Conservation (phyloP, 2,797 vertebrate species). For the Thripadectes ignobilis region DNA sequence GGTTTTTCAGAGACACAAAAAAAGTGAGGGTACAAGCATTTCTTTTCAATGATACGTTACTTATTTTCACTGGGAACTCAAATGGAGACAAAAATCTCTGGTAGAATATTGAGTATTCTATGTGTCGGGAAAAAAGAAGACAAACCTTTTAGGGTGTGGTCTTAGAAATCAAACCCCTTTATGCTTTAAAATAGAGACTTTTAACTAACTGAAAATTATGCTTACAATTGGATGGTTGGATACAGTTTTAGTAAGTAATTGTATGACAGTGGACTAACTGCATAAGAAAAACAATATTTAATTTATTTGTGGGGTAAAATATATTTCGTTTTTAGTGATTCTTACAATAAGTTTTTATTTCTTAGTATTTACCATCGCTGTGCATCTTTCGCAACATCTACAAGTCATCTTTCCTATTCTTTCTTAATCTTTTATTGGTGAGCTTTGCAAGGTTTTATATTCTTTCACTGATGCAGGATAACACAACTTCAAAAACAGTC, state of each 20-base stretch:
- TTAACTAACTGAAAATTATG: background rate
- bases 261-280: background rate
- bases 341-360: background rate
- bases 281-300: background rate
- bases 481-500: background rate
- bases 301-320: background rate
- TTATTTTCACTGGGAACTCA: background rate
- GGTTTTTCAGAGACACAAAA: background rate
- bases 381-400: background rate
- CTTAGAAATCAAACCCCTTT: background rate
- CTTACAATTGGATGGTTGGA: background rate
- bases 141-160: background rate
- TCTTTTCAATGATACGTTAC: background rate
- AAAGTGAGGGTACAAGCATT: background rate
- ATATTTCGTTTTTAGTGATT: background rate
- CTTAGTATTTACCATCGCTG: background rate
- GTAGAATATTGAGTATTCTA: background rate
- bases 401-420: background rate
- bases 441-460: background rate
- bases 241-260: background rate
- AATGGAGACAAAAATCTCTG: background rate
- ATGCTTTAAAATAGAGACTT: background rate
- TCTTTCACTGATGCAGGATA: background rate
- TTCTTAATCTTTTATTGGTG: background rate
- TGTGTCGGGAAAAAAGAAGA: background rate